Conservation (phyloP, 92 coral and sea anemone species). For the Pocillopora grandis region DNA sequence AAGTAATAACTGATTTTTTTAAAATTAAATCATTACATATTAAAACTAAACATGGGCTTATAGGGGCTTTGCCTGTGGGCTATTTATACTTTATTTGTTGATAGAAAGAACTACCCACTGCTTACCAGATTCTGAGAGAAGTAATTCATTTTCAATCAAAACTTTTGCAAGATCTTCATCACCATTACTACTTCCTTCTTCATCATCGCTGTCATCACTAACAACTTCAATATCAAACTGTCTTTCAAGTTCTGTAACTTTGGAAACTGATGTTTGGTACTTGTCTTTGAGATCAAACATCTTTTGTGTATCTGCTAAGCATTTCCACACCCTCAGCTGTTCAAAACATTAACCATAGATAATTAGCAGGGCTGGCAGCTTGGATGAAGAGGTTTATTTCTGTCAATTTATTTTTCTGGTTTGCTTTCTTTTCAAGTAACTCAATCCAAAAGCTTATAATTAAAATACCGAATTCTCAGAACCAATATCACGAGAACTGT, state of each 20-base stretch:
- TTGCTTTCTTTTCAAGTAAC: too few relatives aligned
- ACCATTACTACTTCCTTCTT: conserved; percentile 11
- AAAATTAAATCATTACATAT: too few relatives aligned
- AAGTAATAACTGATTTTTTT: too few relatives aligned
- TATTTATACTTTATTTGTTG: too few relatives aligned
- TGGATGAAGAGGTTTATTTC: not conserved
- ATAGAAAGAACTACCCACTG: not conserved
- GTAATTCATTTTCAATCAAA: conserved; percentile 72
- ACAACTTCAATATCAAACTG: conserved; percentile 56
- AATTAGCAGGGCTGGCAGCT: too few relatives aligned
- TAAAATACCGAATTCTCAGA: too few relatives aligned
- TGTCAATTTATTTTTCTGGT: not conserved
- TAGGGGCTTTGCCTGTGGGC: too few relatives aligned
- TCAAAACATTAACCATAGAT: not conserved
- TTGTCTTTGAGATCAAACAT: conserved; percentile 37
- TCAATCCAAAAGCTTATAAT: too few relatives aligned
- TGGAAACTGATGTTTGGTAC: conserved; percentile 46
- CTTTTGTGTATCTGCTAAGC: conserved; percentile 67
- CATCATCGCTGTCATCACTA: conserved; percentile 57
- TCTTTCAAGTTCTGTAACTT: conserved; percentile 57
- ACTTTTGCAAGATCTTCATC: conserved; percentile 55
- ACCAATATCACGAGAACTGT: not conserved
- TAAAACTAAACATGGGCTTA: too few relatives aligned
- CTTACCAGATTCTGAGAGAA: conserved; percentile 79
- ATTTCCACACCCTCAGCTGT: conserved; percentile 69